These are phyloP conservation scores for Eriocheir sinensis DNA, from an alignment of 1,140 invertebrate genomes.

Conservation along the genomic window DNA sequence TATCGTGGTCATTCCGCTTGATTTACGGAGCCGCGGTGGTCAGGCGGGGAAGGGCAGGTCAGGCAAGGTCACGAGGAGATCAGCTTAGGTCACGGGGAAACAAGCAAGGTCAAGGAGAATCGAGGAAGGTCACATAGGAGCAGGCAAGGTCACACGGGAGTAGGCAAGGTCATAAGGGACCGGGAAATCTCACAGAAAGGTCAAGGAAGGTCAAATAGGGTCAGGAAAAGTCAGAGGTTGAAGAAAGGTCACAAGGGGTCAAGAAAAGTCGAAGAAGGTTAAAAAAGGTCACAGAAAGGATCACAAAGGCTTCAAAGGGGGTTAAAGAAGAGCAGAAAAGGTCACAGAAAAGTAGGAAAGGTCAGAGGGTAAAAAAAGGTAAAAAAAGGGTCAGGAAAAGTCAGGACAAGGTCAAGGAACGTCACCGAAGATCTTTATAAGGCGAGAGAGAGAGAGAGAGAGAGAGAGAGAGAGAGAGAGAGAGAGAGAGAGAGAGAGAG, in stretches of 20 bases:
- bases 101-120: neutral
- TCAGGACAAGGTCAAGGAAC: too few relatives aligned
- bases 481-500: neutral
- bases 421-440: too few relatives aligned
- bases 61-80: neutral
- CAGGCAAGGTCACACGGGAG: neutral
- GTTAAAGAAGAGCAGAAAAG: neutral
- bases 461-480: neutral
- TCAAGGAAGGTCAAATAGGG: neutral
- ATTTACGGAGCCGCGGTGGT: neutral
- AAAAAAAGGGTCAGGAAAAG: too few relatives aligned
- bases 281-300: neutral
- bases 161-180: neutral
- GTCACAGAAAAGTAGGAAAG: neutral
- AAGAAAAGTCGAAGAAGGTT: neutral
- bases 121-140: neutral
- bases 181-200: neutral
- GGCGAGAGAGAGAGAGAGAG: neutral
- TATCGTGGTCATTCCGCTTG: neutral
- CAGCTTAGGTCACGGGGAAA: neutral
- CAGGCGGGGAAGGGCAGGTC: neutral
- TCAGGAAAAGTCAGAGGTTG: neutral
- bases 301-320: neutral
- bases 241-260: too few relatives aligned
- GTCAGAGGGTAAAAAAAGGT: neutral